Evolutionary conservation across 2,888 invertebrate genomes (phyloP).

Genomic region (Deroplatys truncata): DNA sequence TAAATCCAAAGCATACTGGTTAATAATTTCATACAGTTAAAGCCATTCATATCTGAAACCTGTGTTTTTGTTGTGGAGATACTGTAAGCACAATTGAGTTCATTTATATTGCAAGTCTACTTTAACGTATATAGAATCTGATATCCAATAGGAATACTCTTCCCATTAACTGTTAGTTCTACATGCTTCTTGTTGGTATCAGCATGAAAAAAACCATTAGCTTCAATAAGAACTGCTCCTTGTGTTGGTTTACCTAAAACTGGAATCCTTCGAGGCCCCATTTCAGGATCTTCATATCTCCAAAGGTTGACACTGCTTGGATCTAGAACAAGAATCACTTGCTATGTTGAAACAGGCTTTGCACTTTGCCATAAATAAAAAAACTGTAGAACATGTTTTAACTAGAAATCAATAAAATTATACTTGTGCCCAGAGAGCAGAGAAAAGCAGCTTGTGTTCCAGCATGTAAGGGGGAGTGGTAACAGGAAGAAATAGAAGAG

Average conservation of each 20-base stretch:
- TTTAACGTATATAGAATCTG: constrained; percentile 23
- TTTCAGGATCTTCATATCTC: constrained; percentile 68
- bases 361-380: no score
- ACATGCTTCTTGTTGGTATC: constrained; percentile 34
- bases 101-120: not conserved
- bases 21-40: not conserved
- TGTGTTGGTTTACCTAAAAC: constrained; percentile 58
- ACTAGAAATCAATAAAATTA: no score
- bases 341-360: constrained; percentile 16
- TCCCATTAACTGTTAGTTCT: constrained; percentile 15
- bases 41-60: no score
- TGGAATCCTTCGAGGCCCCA: constrained; percentile 77
- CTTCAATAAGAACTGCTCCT: constrained; percentile 54
- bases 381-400: no score
- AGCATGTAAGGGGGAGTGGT: no score
- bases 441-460: no score
- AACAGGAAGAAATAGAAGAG: no score
- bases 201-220: constrained; percentile 45
- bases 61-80: no score
- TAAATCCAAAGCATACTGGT: no score
- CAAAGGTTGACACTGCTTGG: constrained; percentile 61
- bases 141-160: constrained; percentile 7
- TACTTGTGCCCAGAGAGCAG: no score
- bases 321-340: constrained; percentile 49
- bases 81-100: no score